A percentile compares a stretch with the other conserved stretches of the same genome.
phyloP scores from a whole-genome alignment of 2,797 vertebrate genomes.

The Morus bassanus region DNA sequence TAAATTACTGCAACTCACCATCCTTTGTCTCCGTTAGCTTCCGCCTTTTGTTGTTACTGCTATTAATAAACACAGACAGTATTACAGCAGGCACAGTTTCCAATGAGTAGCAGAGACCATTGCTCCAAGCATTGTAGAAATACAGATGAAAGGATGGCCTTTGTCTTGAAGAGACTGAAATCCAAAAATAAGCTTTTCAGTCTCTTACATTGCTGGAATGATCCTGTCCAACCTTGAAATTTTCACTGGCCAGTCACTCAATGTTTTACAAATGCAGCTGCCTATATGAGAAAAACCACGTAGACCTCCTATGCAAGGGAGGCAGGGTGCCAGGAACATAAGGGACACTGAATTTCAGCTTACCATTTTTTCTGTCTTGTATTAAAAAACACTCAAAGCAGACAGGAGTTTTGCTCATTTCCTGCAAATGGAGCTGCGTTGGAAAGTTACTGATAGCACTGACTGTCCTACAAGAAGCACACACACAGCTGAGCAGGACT shows the following conservation, averaged over 20 bases:
- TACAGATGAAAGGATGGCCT: background rate
- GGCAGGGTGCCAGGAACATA: background rate
- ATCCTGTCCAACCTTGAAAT: background rate
- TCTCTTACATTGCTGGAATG: background rate
- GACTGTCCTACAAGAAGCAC: background rate
- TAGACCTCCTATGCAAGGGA: background rate
- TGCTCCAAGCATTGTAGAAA: background rate
- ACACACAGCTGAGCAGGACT: background rate
- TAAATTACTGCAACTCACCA: conserved; percentile 2
- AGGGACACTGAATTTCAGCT: background rate
- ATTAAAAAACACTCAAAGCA: background rate
- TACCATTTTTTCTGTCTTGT: background rate
- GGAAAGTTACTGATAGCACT: background rate
- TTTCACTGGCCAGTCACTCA: background rate
- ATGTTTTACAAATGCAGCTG: background rate
- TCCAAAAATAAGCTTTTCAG: background rate
- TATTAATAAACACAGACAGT: conserved; percentile 2
- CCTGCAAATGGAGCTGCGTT: background rate
- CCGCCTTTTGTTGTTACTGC: conserved; percentile 35
- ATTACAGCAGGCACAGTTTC: background rate
- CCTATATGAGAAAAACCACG: background rate
- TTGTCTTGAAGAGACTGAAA: background rate
- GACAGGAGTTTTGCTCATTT: conserved; percentile 17
- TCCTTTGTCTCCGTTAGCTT: conserved; percentile 27
- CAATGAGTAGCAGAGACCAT: background rate